phyloP scores from a whole-genome alignment of 2,797 vertebrate genomes.

The Telmatherina bonti region DNA sequence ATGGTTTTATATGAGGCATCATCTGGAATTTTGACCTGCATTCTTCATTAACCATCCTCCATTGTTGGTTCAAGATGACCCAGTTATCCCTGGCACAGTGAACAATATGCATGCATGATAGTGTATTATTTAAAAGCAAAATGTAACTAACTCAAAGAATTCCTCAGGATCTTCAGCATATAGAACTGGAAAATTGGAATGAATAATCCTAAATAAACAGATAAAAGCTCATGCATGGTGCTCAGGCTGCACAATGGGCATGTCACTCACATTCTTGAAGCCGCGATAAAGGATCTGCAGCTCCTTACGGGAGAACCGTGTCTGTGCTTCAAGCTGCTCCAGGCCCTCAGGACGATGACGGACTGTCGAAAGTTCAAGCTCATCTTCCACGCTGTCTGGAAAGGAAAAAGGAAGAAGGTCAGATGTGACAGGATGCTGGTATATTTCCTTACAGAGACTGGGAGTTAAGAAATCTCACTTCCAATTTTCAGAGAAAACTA shows the following conservation, averaged over 20 bases:
- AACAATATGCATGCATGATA: conserved; percentile 26
- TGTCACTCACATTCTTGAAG: conserved; percentile 95
- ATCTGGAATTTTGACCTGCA: conserved; percentile 59
- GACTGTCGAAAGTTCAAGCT: conserved; percentile 94
- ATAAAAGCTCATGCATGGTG: conserved; percentile 16
- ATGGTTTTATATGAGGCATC: conserved; percentile 48
- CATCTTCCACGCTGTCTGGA: conserved; percentile 98
- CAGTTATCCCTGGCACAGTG: conserved; percentile 42
- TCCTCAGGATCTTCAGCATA: not conserved
- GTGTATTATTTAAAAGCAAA: not conserved
- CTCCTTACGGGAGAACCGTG: conserved; percentile 97
- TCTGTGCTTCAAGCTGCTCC: conserved; percentile 95
- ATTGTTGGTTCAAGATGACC: conserved; percentile 29
- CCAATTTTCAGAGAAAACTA: not conserved
- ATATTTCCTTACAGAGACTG: conserved; percentile 15
- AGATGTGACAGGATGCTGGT: conserved; percentile 23
- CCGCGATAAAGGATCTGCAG: conserved; percentile 98
- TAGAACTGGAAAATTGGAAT: not conserved
- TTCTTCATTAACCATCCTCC: conserved; percentile 38
- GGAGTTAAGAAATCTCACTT: not conserved
- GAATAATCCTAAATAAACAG: conserved; percentile 29
- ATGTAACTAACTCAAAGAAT: conserved; percentile 26
- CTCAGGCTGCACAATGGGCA: not conserved
- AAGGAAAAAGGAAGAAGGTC: conserved; percentile 36
- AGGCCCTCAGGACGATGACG: conserved; percentile 97